Conservation (phyloP, 2,888 invertebrate genomes). For the Augochlorella aurata region DNA sequence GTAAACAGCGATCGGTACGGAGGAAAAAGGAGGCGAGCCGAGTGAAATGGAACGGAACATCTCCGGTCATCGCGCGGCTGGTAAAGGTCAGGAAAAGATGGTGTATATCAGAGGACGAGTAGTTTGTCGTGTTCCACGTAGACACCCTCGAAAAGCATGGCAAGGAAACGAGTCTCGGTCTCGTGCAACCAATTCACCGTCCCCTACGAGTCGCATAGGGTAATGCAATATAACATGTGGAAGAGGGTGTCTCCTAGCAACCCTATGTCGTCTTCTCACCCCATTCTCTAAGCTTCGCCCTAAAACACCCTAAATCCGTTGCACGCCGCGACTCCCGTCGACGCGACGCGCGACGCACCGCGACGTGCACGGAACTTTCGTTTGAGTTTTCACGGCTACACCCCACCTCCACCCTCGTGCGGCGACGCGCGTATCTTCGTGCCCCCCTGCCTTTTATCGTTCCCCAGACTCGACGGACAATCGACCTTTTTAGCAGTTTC, state of each 20-base stretch:
- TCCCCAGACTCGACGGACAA: neutral
- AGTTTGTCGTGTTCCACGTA: conserved; percentile 56
- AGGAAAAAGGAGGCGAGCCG: neutral
- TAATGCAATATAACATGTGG: conserved; percentile 80
- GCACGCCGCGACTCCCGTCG: conserved; percentile 36
- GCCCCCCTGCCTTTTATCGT: neutral
- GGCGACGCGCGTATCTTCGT: neutral
- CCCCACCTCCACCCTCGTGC: neutral
- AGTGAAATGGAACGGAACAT: neutral
- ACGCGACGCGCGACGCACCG: neutral
- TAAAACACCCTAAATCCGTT: conserved; percentile 69
- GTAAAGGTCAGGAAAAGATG: conserved; percentile 57
- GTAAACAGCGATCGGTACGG: conserved; percentile 8
- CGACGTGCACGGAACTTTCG: conserved; percentile 42
- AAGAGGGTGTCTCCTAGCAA: conserved; percentile 80
- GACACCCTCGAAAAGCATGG: conserved; percentile 53
- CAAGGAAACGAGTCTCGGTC: conserved; percentile 52
- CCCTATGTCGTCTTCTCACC: conserved; percentile 78
- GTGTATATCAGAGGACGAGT: conserved; percentile 32
- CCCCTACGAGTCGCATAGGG: conserved; percentile 71
- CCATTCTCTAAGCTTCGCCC: conserved; percentile 63
- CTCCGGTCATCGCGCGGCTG: conserved; percentile 20
- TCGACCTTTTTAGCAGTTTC: neutral
- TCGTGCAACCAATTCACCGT: conserved; percentile 74
- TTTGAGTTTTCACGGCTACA: conserved; percentile 56